Base-by-base conservation (phyloP, 2,113 vertebrate species). In the Oncorhynchus clarkii region DNA sequence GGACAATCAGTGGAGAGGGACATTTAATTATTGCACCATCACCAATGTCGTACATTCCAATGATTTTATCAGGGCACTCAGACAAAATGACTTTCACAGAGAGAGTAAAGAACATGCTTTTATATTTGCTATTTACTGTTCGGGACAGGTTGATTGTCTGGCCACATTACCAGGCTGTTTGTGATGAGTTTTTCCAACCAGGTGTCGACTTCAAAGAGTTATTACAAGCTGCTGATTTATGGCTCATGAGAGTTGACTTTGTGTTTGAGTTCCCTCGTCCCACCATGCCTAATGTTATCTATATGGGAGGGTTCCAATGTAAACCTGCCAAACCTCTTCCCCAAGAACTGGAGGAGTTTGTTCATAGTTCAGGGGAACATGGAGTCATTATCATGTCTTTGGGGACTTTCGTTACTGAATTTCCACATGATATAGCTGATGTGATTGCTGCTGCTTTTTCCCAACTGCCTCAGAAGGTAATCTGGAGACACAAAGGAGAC, bases 1-100 rank as follows among this genome's bases (percentile, higher is more conserved):
- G 90, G 88, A 8, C 81, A 34, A 85, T 78, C 7, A 85, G 80
- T 9, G 85, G 88, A 24, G 92, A 93, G 7, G 89, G 86, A 6
- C 92, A 92, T 77, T 80, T 86, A 70, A 80, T 77, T 1, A 73
- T 87, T 48, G 89, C 91, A 5, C 92, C 91, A 0, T 92, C 91
- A 7, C 90, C 90, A 51, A 80, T 89, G 49, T 93, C 90, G 18
- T 92, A 91, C 1, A 73, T 93, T 34, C 92, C 92, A 26, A 16
- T 90, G 18, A 84, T 82, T 1, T 77, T 82, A 24, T 81, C 89
- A 20, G 79, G 85, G 4, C 48, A 89, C 5, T 81, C 90, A 24
- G 92, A 94, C 65, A 86, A 81, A 70, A 94, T 95, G 92, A 88
- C 64, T 18, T 92, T 94, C 64, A 45, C 78, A 3, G 87, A 39